phyloP scores from a whole-genome alignment of 1,140 invertebrate genomes.

The Tetragnatha versicolor region DNA sequence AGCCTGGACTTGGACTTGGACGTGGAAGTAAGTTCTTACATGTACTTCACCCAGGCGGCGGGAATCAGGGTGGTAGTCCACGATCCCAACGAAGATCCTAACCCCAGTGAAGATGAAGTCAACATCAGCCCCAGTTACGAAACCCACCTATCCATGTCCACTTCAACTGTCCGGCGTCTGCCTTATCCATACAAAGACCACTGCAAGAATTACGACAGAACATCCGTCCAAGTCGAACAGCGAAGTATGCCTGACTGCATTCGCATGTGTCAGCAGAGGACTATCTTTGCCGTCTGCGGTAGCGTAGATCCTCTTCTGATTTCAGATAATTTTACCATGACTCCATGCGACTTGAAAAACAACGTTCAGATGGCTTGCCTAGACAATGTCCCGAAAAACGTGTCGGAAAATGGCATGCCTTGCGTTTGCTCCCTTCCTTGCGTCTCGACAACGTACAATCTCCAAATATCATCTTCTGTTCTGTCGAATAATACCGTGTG shows the following conservation, averaged over 20 bases:
- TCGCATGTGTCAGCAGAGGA: not conserved
- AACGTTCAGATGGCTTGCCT: not conserved
- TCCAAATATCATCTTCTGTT: not conserved
- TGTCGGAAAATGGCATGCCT: not conserved
- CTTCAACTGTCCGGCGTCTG: not conserved
- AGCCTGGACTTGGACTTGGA: not conserved
- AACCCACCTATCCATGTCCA: conserved; percentile 60
- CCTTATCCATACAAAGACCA: not conserved
- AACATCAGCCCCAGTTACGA: conserved; percentile 61
- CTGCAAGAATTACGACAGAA: not conserved
- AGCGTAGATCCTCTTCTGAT: not conserved
- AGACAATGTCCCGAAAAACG: not conserved
- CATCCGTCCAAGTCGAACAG: too few species aligned
- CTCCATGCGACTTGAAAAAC: not conserved
- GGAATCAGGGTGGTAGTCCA: conserved; percentile 64
- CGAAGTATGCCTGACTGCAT: not conserved
- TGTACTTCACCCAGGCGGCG: conserved; percentile 52
- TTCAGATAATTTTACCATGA: not conserved
- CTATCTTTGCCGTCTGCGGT: not conserved
- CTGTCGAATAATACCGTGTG: not conserved
- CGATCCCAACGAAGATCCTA: conserved; percentile 60
- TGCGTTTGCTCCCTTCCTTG: not conserved
- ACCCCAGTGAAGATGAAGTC: conserved; percentile 64
- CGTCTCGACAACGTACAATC: not conserved
- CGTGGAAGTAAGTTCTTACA: not conserved